Base-by-base conservation (phyloP, 2,888 invertebrate genomes). In the Uloborus plumipes region DNA sequence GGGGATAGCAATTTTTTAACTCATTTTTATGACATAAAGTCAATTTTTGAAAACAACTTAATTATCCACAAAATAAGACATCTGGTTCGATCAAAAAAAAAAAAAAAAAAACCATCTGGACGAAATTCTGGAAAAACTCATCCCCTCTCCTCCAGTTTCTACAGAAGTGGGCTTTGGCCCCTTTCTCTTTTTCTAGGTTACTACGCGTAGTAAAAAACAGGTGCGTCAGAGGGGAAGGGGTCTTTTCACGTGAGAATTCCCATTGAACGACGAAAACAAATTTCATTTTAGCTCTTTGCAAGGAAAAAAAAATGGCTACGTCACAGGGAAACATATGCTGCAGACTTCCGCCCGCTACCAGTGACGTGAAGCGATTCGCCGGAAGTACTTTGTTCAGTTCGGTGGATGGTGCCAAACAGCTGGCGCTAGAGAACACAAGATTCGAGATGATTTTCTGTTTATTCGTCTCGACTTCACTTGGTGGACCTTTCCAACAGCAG, bases 191-290 rank as follows among this genome's bases (percentile, higher is more conserved):
- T 39, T 39, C 39, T 39, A 39, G 39, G 39, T 39, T 39, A 20
- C 59, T 59, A 26, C 59, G 59, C 18, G 18, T 20, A 18, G 18
- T 55, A 50, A 26, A 26, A 14, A 67, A 49, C 67, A 79, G 79
- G 79, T 72, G 72, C 26, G 14, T 4, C 15, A 26, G n/a, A 31
- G 47, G 50, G 39, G 58, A 61, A 61, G 7, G 16, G 16, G 22
- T 50, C 65, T 49, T 64, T 77, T 77, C 70, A 47, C 77, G 70
- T 71, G 77, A 77, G 77, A 77, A 77, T 62, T 67, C 50, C 62
- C 62, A 15, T 62, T 58, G 66, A 65, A 55, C 58, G 55, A 66
- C 74, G 49, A 71, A 59, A 61, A 26, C 39, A 47, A 59, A 11
- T 31, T 47, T 47, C 49, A 9, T n/a, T 16, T 13, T 39, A 16